Evolutionary conservation across 30 jellyfish, hydroid and myxozoan species (phyloP).

Genomic region (Morbakka virulenta): DNA sequence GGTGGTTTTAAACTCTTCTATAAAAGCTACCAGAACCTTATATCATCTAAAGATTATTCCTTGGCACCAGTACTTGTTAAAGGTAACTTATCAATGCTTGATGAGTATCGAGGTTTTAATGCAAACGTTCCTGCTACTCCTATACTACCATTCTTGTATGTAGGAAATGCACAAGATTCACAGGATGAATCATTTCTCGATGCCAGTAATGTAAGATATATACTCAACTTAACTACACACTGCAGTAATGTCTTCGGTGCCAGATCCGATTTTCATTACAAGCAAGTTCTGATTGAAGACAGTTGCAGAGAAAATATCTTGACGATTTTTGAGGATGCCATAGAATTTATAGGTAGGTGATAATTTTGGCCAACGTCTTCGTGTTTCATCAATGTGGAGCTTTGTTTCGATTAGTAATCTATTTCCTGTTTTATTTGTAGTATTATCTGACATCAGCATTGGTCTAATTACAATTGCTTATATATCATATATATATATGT

Average conservation of each 20-base stretch:
- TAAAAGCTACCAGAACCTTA: no score
- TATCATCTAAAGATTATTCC: no score
- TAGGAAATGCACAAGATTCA: slow-evolving; percentile 96
- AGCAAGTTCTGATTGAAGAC: slow-evolving; percentile 84
- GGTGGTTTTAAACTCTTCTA: no score
- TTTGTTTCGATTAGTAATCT: no score
- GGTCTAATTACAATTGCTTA: no score
- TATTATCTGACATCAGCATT: no score
- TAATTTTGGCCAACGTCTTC: not conserved
- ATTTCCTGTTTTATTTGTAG: no score
- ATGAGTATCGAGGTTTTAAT: slow-evolving; percentile 47
- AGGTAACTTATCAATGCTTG: slow-evolving; percentile 42
- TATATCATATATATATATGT: no score
- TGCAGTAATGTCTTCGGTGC: slow-evolving; percentile 74
- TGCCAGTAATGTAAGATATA: slow-evolving; percentile 52
- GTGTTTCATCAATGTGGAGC: no score
- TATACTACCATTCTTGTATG: slow-evolving; percentile 72
- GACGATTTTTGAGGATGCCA: slow-evolving; percentile 68
- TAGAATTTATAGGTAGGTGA: slow-evolving; percentile 77
- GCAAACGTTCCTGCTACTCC: slow-evolving; percentile 68
- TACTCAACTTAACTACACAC: slow-evolving; percentile 71
- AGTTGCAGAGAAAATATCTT: slow-evolving; percentile 76
- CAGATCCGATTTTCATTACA: slow-evolving; percentile 68
- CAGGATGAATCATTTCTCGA: slow-evolving; percentile 63
- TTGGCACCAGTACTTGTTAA: no score